Conservation (phyloP, 2,797 vertebrate species). For the Pagetopsis macropterus region DNA sequence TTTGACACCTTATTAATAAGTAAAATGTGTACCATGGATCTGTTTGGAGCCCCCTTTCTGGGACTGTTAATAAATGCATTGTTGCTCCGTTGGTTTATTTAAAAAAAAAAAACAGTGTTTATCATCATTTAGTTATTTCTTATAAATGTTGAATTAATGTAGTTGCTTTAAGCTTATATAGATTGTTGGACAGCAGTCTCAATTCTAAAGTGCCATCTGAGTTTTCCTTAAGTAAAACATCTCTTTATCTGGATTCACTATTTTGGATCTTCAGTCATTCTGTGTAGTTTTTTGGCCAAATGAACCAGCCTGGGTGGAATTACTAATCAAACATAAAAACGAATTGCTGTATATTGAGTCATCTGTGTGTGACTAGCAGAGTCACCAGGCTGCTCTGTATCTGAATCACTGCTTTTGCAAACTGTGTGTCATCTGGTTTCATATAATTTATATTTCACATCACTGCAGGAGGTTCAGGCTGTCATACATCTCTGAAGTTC, state of each 20-base stretch:
- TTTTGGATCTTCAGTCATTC: not conserved
- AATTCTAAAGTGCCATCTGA: not conserved
- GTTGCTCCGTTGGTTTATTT: too few relatives aligned
- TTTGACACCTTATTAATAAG: not conserved
- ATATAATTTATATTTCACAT: accelerated
- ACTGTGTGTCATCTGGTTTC: not conserved
- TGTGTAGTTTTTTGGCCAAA: not conserved
- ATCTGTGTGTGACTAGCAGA: not conserved
- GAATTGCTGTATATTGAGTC: not conserved
- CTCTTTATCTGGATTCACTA: not conserved
- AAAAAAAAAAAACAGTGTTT: too few relatives aligned
- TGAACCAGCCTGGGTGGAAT: too few relatives aligned
- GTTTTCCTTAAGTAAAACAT: not conserved
- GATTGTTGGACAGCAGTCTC: not conserved
- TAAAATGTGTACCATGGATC: not conserved
- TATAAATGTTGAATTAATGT: too few relatives aligned
- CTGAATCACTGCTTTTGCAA: accelerated
- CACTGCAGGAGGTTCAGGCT: not conserved
- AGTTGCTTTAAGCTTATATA: too few relatives aligned
- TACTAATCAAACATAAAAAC: not conserved
- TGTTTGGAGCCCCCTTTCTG: too few relatives aligned
- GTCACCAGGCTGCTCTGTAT: not conserved
- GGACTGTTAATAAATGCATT: too few relatives aligned
- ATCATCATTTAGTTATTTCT: too few relatives aligned
- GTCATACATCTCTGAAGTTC: not conserved